Evolutionary conservation across 2,888 invertebrate genomes (phyloP).

Genomic region (Orchestes rusci): DNA sequence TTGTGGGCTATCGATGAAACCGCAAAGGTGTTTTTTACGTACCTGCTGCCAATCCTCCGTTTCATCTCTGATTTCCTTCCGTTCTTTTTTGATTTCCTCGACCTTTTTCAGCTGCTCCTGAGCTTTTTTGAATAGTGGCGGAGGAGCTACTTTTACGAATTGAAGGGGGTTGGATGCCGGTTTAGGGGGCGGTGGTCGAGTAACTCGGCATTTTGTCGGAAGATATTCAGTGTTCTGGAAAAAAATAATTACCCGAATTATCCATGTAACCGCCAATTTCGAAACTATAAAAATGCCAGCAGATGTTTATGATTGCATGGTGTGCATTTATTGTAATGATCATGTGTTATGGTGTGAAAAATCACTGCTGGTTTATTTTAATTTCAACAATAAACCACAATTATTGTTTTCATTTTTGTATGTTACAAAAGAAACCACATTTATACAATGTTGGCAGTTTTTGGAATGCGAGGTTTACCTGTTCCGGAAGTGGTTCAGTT

Average conservation of each 20-base stretch:
- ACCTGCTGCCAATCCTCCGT: slow-evolving; percentile 91
- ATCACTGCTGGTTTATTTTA: too few relatives aligned
- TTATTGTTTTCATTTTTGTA: too few relatives aligned
- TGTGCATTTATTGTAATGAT: neutral
- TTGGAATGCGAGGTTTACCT: too few relatives aligned
- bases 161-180: slow-evolving; percentile 83
- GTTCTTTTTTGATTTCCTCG: slow-evolving; percentile 76
- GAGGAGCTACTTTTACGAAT: slow-evolving; percentile 84
- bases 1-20: too few relatives aligned
- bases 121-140: slow-evolving; percentile 75
- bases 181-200: slow-evolving; percentile 70
- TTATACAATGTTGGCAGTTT: too few relatives aligned
- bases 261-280: neutral
- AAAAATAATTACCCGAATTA: slow-evolving; percentile 6
- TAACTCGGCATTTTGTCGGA: slow-evolving; percentile 50
- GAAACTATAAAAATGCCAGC: neutral
- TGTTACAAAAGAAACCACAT: too few relatives aligned
- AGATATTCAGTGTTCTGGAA: slow-evolving; percentile 42
- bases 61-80: slow-evolving; percentile 72
- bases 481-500: too few relatives aligned
- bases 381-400: too few relatives aligned
- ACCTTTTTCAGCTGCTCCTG: slow-evolving; percentile 78
- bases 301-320: neutral
- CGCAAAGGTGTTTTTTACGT: slow-evolving; percentile 29
- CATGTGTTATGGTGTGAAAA: too few relatives aligned